Evolutionary conservation across 2,888 invertebrate genomes (phyloP), one percentile per base, ranked within the genome.

Genomic region (Drosophila neotestacea): DNA sequence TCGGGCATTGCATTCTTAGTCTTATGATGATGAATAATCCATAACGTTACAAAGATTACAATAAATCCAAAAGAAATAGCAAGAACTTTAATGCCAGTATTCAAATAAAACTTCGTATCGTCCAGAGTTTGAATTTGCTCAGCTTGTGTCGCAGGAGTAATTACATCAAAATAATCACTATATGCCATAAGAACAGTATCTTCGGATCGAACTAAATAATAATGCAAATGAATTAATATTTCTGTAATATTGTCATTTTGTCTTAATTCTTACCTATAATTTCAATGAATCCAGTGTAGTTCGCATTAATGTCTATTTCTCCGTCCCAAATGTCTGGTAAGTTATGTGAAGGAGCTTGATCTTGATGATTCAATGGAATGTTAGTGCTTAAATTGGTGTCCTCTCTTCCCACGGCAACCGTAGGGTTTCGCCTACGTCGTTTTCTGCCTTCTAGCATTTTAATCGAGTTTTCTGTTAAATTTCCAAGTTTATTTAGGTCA

Each of bases 251-350:
- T 27, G 4, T 13, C n/a, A 27, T n/a, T 10, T 1, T 6, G 0
- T 36, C 10, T 11, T 1, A 30, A 2, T 6, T 93, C 94, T 93
- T 92, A 96, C 97, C 95, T 81, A 96, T 95, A 10, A 97, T 94
- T 93, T 97, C 97, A 38, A 98, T 94, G 90, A 96, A 97, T 22
- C 96, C 95, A 0, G 97, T 97, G 81, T 98, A 98, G 90, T 96
- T 97, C 10, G 96, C 95, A 56, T 94, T 94, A 11, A 95, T 93
- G 87, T 97, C 96, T 51, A 98, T 93, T 58, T 93, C 94, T 0
- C 97, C 97, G 91, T 97, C 97, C 67, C 93, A 94, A 3, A 95
- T 94, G 28, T 93, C 91, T 2, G 70, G 61, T 10, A 67, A 42
- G 34, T 44, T 47, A 34, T 51, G 68, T 3, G 55, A 9, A 2